Evolutionary conservation across 1,140 invertebrate species (phyloP), one percentile per base, ranked within the genome.

Genomic region (Pygmarrhopalites habei): DNA sequence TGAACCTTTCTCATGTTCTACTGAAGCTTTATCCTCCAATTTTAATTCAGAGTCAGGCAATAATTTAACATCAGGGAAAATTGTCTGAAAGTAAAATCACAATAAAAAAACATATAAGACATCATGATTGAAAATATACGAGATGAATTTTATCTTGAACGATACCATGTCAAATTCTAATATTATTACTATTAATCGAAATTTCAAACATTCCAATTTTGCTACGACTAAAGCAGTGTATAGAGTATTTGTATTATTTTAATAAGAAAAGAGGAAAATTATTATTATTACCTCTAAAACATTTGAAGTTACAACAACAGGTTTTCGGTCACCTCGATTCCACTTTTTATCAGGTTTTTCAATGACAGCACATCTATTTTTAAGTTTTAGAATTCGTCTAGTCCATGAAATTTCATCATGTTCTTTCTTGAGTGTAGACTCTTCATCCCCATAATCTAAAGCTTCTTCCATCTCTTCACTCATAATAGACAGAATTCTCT

Each of bases 381-480:
- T 67, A 1, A 67, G 19, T 2, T 52, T 60, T 7, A 67, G 30
- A 39, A 55, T 64, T 49, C 65, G 25, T 60, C 58, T 43, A 2
- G 46, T 47, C 65, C 65, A 67, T 12, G 28, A 53, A 67, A 56
- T 60, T 60, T 68, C 58, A 26, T 63, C 60, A 2, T 41, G 39
- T 29, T 68, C 66, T 32, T 43, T 57, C 12, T 64, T 60, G 28
- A 25, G 35, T 47, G 51, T 32, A 5, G 43, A 21, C 17, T 69
- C 63, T 49, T 66, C 64, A 19, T 69, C 68, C 2, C 64, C 68
- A 58, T 69, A 69, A 59, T 69, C 68, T 30, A 69, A 59, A 30
- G 41, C 62, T 41, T 69, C 68, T 7, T 65, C 58, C 58, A 60
- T 56, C 21, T 60, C 39, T 44, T n/a, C 25, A 14, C 29, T 29